These are phyloP conservation scores for Galerucella pusilla DNA, from an alignment of 2,888 invertebrate species.

Conservation along the genomic window DNA sequence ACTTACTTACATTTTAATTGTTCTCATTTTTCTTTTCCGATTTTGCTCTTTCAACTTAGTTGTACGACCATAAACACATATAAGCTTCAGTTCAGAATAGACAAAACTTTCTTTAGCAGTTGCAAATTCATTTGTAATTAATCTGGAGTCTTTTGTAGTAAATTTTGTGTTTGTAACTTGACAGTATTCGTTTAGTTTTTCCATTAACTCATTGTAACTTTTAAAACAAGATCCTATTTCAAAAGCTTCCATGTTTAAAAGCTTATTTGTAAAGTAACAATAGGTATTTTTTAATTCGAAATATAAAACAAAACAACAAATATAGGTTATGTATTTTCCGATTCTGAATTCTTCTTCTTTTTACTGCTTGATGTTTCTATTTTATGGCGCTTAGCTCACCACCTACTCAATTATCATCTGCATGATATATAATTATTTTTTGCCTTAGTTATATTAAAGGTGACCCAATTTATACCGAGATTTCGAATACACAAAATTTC, in stretches of 20 bases:
- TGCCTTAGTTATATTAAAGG: too few species aligned
- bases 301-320: constrained; percentile 3
- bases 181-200: constrained; percentile 45
- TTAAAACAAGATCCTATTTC: constrained; percentile 47
- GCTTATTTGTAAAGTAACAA: not conserved
- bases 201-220: constrained; percentile 45
- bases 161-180: constrained; percentile 45
- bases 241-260: constrained; percentile 39
- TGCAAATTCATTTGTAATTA: constrained; percentile 43
- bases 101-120: constrained; percentile 43
- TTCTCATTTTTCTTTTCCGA: constrained; percentile 37
- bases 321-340: not conserved
- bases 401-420: too few species aligned
- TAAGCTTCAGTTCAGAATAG: constrained; percentile 49
- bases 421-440: too few species aligned
- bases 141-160: constrained; percentile 48
- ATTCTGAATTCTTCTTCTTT: too few species aligned
- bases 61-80: constrained; percentile 46
- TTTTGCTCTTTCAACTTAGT: constrained; percentile 42
- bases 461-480: too few species aligned
- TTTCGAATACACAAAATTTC: too few species aligned
- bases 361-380: not conserved
- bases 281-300: not conserved
- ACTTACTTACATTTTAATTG: constrained; percentile 35
- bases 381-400: not conserved